These are phyloP conservation scores for Chrysina gloriosa DNA, from an alignment of 2,888 invertebrate species.

Conservation along the genomic window DNA sequence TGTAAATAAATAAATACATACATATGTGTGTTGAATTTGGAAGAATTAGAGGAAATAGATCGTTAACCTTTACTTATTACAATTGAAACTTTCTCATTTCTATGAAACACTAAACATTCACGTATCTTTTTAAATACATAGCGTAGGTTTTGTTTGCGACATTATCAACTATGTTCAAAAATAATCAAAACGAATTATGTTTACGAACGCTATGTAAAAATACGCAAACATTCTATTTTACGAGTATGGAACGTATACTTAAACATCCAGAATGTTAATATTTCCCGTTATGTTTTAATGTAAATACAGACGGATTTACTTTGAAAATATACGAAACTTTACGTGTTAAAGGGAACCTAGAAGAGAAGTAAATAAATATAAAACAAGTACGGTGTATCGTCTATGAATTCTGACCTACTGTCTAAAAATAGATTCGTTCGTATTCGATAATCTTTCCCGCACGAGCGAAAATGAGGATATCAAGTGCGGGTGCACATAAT, in stretches of 20 bases:
- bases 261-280: neutral
- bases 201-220: neutral
- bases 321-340: constrained; percentile 3
- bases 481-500: neutral
- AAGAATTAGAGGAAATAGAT: no score
- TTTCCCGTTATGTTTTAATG: neutral
- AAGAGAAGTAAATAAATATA: constrained; percentile 1
- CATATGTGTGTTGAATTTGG: no score
- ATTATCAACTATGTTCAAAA: neutral
- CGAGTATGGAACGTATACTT: neutral
- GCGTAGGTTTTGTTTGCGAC: neutral
- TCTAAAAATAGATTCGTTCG: neutral
- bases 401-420: constrained; percentile 17
- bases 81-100: no score
- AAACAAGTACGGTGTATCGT: neutral
- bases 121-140: neutral
- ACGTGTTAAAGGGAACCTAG: neutral
- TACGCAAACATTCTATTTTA: constrained; percentile 3
- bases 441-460: neutral
- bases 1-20: no score
- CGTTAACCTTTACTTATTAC: no score
- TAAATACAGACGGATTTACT: neutral
- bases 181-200: neutral
- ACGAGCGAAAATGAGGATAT: neutral
- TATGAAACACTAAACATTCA: no score